Evolutionary conservation across 2,888 invertebrate species (phyloP).

Genomic region (Agonum fuliginosum): DNA sequence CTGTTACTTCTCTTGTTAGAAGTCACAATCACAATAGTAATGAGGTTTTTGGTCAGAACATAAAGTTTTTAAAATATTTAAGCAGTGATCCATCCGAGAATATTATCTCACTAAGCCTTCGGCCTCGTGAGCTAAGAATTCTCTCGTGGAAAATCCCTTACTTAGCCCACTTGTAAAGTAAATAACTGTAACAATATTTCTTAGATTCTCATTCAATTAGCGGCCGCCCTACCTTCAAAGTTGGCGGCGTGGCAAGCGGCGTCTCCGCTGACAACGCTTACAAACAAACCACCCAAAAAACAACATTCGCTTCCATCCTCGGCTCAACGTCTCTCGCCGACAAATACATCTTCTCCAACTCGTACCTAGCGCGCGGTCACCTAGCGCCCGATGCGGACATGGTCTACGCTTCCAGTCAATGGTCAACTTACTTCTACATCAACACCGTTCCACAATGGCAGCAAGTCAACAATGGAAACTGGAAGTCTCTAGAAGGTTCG

Average conservation of each 20-base stretch:
- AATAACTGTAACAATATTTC: no score
- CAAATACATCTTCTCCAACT: constrained; percentile 64
- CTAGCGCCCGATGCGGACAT: constrained; percentile 72
- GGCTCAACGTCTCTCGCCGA: constrained; percentile 63
- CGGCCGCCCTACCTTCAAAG: constrained; percentile 45
- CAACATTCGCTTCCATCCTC: constrained; percentile 65
- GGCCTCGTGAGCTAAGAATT: no score
- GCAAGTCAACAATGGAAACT: constrained; percentile 71
- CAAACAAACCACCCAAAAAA: constrained; percentile 64
- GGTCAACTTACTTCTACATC: constrained; percentile 71
- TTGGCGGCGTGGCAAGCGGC: constrained; percentile 47
- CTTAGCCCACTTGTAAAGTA: no score
- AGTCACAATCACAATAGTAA: no score
- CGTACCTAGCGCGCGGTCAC: constrained; percentile 71
- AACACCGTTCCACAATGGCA: constrained; percentile 73
- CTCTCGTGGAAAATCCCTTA: no score
- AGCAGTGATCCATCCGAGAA: no score
- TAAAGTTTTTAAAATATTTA: no score
- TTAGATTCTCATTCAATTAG: not conserved
- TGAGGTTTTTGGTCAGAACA: no score
- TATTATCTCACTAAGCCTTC: not conserved
- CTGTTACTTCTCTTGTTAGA: no score
- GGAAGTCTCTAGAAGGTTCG: constrained; percentile 69
- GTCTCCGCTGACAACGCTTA: constrained; percentile 62
- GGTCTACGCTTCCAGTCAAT: constrained; percentile 69